Evolutionary conservation across 1,140 invertebrate species (phyloP), one percentile per base, ranked within the genome.

Genomic region (Drosophila bocki): DNA sequence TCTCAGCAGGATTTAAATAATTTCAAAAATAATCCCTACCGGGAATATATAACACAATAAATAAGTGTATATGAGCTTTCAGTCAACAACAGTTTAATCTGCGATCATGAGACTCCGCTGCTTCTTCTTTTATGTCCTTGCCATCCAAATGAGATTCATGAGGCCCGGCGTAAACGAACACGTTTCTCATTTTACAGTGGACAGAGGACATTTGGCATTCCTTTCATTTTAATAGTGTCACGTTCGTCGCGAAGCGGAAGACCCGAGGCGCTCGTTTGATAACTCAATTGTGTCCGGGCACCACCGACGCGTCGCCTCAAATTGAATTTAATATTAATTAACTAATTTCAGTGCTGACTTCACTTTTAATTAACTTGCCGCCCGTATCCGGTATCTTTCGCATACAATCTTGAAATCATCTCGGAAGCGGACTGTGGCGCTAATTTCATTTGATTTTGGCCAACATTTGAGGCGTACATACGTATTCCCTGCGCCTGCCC

Each of bases 311-410:
- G 29, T 59, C 39, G 70, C 56, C 60, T 69, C 60, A 78, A 87
- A 87, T 87, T 87, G 84, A 84, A 88, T 90, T 90, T 90, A 69
- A 85, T 88, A 84, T 88, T 81, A 88, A 84, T 88, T 88, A 84
- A 90, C 78, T 84, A 90, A 88, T 90, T 84, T 78, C 65, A 67
- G 68, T 70, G 77, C 77, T 88, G 71, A 45, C 68, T 67, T 60
- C 84, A 68, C 64, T 72, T 86, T 87, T 87, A 86, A 86, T 86
- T 86, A 86, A 77, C 70, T 81, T 59, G 53, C 33, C 33, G 37
- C 47, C 26, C 33, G 13, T 29, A 37, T 51, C 37, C 56, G 17
- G 41, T 77, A 50, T 61, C 74, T 33, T 15, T 13, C 32, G 29
- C 37, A 42, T 50, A 72, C 68, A 42, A 74, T 72, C 67, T 59